Conservation (phyloP, 2,888 invertebrate species). For the Watsonalla binaria region DNA sequence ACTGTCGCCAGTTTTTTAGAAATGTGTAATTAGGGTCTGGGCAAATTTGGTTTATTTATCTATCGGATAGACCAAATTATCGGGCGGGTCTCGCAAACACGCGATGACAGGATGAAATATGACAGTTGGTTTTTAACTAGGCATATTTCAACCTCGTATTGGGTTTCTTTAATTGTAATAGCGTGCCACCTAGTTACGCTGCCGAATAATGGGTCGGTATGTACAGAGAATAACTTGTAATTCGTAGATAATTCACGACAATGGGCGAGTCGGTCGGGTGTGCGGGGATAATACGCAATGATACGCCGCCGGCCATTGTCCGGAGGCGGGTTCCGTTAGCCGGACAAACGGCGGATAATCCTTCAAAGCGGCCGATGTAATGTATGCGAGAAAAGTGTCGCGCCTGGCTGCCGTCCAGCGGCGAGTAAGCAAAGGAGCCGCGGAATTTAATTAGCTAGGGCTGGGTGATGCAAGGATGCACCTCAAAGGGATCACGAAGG, state of each 20-base stretch:
- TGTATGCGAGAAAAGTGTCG: slow-evolving; percentile 65
- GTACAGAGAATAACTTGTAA: slow-evolving; percentile 61
- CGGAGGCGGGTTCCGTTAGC: slow-evolving; percentile 55
- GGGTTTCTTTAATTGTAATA: slow-evolving; percentile 36
- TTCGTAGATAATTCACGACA: slow-evolving; percentile 72
- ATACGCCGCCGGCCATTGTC: slow-evolving; percentile 64
- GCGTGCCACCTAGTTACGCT: slow-evolving; percentile 75
- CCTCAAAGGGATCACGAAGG: slow-evolving; percentile 47
- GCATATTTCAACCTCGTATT: slow-evolving; percentile 21
- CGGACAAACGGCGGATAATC: slow-evolving; percentile 68
- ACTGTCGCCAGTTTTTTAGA: slow-evolving; percentile 71
- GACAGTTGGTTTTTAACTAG: slow-evolving; percentile 22
- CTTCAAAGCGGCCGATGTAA: slow-evolving; percentile 63
- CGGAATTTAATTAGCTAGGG: slow-evolving; percentile 53
- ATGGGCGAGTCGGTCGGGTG: slow-evolving; percentile 49
- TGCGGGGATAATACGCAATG: slow-evolving; percentile 68
- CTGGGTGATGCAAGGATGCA: slow-evolving; percentile 62
- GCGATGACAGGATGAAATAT: slow-evolving; percentile 32
- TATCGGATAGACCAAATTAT: slow-evolving; percentile 46
- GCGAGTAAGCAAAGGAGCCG: slow-evolving; percentile 55
- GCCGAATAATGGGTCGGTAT: slow-evolving; percentile 47
- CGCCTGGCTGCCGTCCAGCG: slow-evolving; percentile 66
- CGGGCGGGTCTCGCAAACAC: slow-evolving; percentile 33
- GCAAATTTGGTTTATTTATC: slow-evolving; percentile 63
- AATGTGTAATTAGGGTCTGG: slow-evolving; percentile 67